Percentiles rank a stretch among this genome's conserved stretches.
phyloP scores from a whole-genome alignment of 2,888 invertebrate species.

The Trypoxylon attenuatum region DNA sequence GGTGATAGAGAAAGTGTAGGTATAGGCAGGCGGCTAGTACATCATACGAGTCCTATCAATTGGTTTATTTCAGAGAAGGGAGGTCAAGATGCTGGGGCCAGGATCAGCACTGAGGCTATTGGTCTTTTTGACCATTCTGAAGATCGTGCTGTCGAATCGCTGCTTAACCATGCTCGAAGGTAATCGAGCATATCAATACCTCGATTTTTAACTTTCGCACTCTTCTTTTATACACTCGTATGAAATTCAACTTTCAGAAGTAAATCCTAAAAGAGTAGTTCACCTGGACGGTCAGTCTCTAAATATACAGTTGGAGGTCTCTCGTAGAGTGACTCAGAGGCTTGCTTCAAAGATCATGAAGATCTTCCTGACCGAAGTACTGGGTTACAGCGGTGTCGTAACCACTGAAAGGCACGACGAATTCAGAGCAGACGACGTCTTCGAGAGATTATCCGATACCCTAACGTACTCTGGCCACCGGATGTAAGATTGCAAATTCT shows the following conservation, averaged over 20 bases:
- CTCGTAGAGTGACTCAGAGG: conserved; percentile 77
- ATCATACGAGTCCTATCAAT: not conserved
- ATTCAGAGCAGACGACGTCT: conserved; percentile 70
- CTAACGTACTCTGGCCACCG: conserved; percentile 37
- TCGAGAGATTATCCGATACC: conserved; percentile 67
- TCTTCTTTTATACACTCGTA: no score
- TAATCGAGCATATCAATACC: conserved; percentile 35
- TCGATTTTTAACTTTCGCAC: no score
- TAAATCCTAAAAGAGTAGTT: conserved; percentile 75
- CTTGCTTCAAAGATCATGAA: conserved; percentile 78
- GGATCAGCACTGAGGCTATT: conserved; percentile 52
- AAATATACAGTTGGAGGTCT: conserved; percentile 76
- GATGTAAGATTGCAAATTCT: conserved; percentile 57
- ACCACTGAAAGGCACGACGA: conserved; percentile 73
- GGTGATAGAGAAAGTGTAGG: no score
- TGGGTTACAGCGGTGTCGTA: conserved; percentile 75
- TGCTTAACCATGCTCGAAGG: conserved; percentile 65
- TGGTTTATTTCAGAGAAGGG: conserved; percentile 46
- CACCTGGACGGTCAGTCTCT: conserved; percentile 71
- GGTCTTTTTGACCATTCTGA: conserved; percentile 47
- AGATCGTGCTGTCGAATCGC: conserved; percentile 54
- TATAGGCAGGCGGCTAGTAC: no score
- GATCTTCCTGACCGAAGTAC: conserved; percentile 77
- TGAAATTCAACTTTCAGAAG: conserved; percentile 71
- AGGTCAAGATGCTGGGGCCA: conserved; percentile 58